Conservation (phyloP, 2,888 invertebrate genomes). For the Andrena dorsata region DNA sequence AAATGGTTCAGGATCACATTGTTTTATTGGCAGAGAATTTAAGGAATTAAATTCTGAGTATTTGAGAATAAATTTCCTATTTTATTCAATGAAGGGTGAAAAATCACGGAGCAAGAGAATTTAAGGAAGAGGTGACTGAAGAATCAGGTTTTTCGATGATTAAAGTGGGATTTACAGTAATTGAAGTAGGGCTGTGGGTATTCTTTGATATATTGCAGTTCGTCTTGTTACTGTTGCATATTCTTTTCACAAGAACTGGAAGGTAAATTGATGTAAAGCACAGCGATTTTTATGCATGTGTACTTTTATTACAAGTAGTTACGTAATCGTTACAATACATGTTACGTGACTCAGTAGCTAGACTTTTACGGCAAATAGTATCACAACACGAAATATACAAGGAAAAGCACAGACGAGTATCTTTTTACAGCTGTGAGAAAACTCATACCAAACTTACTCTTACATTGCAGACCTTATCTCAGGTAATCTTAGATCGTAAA, state of each 20-base stretch:
- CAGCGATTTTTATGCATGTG: conserved; percentile 55
- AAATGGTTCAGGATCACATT: neutral
- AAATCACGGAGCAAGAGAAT: neutral
- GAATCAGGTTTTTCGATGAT: neutral
- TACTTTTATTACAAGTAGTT: conserved; percentile 81
- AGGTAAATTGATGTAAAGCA: conserved; percentile 1
- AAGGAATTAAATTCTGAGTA: neutral
- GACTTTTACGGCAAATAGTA: conserved; percentile 80
- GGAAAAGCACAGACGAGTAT: conserved; percentile 67
- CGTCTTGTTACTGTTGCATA: neutral
- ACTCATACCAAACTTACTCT: conserved; percentile 46
- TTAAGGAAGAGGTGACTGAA: neutral
- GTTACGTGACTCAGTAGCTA: conserved; percentile 71
- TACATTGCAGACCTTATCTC: conserved; percentile 46
- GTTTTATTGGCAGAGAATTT: neutral
- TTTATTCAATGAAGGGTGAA: too few relatives aligned
- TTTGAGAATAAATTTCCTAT: too few relatives aligned
- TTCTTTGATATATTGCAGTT: neutral
- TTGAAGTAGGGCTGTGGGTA: neutral
- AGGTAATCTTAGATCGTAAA: conserved; percentile 34
- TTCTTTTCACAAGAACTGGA: neutral
- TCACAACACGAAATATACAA: conserved; percentile 83
- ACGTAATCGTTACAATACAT: conserved; percentile 76
- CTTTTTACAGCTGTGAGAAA: conserved; percentile 62
- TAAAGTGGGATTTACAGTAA: neutral